Evolutionary conservation across 2,888 invertebrate species (phyloP).

Genomic region (Halictus quadricinctus): DNA sequence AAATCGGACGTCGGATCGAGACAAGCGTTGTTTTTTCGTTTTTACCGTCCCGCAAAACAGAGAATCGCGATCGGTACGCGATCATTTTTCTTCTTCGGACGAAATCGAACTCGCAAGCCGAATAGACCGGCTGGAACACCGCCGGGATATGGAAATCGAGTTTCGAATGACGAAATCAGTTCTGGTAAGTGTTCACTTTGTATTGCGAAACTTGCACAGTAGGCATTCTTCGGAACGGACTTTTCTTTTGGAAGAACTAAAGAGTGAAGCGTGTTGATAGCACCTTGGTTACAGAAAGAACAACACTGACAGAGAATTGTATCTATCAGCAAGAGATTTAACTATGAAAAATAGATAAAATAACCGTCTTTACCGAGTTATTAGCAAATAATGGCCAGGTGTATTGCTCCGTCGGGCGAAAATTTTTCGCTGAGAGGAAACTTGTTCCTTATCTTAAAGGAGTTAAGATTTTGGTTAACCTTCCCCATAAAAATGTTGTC

Average conservation of each 20-base stretch:
- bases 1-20: conserved; percentile 29
- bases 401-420: no score
- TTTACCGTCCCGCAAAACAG: background rate
- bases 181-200: background rate
- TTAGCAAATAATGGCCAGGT: no score
- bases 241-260: background rate
- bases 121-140: background rate
- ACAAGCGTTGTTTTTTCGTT: conserved; percentile 1
- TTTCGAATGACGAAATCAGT: background rate
- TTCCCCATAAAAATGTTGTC: no score
- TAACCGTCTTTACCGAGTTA: no score
- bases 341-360: no score
- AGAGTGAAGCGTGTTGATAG: background rate
- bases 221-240: background rate
- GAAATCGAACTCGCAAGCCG: background rate
- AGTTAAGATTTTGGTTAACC: no score
- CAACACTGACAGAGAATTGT: background rate
- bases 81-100: background rate
- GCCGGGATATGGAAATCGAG: background rate
- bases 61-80: background rate
- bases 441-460: no score
- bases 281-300: background rate
- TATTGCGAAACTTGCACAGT: background rate
- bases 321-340: background rate
- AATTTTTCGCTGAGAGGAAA: no score